Percentiles rank a stretch among this genome's conserved stretches.
Evolutionary conservation across 2,113 vertebrate genomes (phyloP).

Genomic region (Ginglymostoma cirratum): DNA sequence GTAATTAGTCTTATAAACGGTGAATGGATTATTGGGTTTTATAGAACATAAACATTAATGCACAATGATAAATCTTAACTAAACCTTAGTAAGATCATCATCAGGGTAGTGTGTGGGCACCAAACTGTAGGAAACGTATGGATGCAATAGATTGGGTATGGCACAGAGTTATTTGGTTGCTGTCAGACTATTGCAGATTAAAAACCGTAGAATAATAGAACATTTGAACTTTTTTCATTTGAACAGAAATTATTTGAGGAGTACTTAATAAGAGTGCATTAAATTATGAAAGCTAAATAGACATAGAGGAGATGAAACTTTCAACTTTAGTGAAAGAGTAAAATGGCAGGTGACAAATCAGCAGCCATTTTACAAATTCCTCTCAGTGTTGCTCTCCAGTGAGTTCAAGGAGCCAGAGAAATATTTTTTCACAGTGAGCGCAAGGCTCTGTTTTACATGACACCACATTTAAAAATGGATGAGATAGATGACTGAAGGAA

Average conservation of each 20-base stretch:
- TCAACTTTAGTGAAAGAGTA: background rate
- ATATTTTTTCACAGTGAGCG: background rate
- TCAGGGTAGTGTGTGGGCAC: background rate
- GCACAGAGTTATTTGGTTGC: background rate
- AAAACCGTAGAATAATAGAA: background rate
- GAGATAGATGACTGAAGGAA: background rate
- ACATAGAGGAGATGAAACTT: background rate
- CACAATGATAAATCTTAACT: background rate
- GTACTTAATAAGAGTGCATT: background rate
- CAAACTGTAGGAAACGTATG: background rate
- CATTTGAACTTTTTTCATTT: background rate
- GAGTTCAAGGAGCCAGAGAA: background rate
- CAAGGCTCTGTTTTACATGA: background rate
- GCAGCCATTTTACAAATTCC: background rate
- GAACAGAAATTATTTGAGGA: background rate
- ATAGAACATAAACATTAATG: background rate
- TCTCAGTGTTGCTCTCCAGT: background rate
- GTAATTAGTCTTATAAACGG: background rate
- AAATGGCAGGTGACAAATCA: background rate
- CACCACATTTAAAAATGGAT: background rate
- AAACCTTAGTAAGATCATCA: background rate
- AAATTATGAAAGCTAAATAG: background rate
- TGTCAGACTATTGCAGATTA: background rate
- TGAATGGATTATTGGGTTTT: background rate
- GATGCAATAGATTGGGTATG: background rate